Evolutionary conservation across 2,113 vertebrate genomes (phyloP).

Genomic region (Globicephala melas): DNA sequence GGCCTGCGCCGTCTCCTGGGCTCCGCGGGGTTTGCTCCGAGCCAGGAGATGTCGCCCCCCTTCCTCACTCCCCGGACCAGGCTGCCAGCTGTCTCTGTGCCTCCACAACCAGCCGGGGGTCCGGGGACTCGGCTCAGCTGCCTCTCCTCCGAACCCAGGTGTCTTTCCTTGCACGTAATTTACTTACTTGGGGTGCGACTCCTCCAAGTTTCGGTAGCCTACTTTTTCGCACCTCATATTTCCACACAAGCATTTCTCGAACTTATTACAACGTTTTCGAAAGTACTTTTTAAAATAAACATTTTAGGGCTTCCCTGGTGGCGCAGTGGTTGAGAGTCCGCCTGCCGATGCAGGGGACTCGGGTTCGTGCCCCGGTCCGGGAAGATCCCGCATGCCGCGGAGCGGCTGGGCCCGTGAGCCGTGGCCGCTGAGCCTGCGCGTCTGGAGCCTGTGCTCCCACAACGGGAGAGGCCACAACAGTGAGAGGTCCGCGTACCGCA

Average conservation of each 20-base stretch:
- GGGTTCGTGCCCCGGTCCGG: no score
- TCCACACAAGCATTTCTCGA: background rate
- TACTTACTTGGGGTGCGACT: background rate
- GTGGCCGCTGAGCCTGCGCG: no score
- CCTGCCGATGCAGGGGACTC: no score
- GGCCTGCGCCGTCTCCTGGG: background rate
- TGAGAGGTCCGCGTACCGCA: no score
- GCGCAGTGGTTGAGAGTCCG: no score
- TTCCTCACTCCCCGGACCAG: background rate
- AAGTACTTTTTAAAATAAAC: background rate
- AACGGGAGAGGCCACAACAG: no score
- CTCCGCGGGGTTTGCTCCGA: accelerated
- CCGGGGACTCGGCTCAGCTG: background rate
- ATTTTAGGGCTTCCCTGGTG: background rate
- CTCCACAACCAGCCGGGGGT: background rate
- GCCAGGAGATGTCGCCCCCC: background rate
- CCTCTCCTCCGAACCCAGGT: no score
- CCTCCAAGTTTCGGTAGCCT: background rate
- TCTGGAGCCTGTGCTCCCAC: no score
- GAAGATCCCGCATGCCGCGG: no score
- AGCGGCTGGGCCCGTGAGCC: no score
- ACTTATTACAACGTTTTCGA: background rate
- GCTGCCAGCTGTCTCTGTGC: background rate
- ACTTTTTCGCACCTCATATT: background rate
- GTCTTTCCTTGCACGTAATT: background rate